Base-by-base conservation (phyloP, 2,888 invertebrate genomes). In the Noctua pronuba region DNA sequence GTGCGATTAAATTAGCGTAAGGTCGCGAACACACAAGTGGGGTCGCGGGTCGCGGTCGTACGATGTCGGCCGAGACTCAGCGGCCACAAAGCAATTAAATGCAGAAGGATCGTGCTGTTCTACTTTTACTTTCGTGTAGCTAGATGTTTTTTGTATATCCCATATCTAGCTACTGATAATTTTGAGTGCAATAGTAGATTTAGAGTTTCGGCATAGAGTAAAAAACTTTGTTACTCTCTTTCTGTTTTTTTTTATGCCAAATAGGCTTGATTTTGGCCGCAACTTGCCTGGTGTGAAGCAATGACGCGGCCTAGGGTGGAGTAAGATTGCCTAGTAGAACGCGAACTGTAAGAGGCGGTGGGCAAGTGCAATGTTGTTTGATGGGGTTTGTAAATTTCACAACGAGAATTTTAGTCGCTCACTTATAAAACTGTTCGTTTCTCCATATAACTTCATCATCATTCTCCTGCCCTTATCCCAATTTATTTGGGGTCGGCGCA, bases 1-100 rank as follows among this genome's bases (percentile, higher is more conserved):
- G 79, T 70, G 80, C 80, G 62, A 82, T 78, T 66, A 76, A 86
- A 85, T 88, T 82, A 82, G 73, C 52, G 67, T 79, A 67, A 86
- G 88, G 83, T 88, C 86, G 80, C 38, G 75, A 60, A 68, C 80
- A 64, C 68, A 73, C 74, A 86, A 82, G 58, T 74, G 79, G 77
- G 87, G 80, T 87, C 85, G 71, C 67, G 73, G 82, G 83, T 85
- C 81, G 71, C 67, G 82, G 77, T 71, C 79, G 62, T 67, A 66
- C 24, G 73, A 77, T 75, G 72, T 31, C 38, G 72, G 28, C 58
- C 35, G 18, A 74, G 71, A 80, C 71, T 74, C 70, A 55, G 35
- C 46, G 13, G 16, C 46, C 79, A 10, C 31, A 69, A 41, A 49
- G 55, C 5, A 52, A 46, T 21, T 0, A n/a, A 41, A 31, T 18